Evolutionary conservation across 2,888 invertebrate genomes (phyloP), one percentile per base, ranked within the genome.

Genomic region (Phorcus lineatus): DNA sequence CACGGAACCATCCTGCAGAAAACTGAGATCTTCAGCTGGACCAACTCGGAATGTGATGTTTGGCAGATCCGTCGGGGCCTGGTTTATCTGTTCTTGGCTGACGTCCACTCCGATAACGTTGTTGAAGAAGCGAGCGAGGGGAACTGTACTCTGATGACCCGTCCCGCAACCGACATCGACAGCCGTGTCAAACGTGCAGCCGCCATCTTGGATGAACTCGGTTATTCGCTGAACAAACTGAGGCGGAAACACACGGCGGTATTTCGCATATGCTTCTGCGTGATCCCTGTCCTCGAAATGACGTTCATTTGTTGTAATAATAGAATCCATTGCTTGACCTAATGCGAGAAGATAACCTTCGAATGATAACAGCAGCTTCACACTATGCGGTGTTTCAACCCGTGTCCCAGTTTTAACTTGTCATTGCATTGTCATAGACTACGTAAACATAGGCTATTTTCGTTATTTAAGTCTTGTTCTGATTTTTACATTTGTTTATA

Each of bases 121-220:
- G 36, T 86, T 84, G 83, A 94, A 94, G 82, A 92, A 89, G 0
- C 91, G 89, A 0, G 92, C 90, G 28, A 94, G 85, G n/a, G 90
- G 87, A 52, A 84, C 82, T 0, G 94, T 94, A 78, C 92, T 92
- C 84, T 94, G 94, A 0, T 62, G 62, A 11, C 94, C 94, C 16
- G 91, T 89, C 3, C 94, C 94, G 87, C 94, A 94, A 3, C 94
- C 94, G 7, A 94, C 92, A 86, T 94, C 94, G 9, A 92, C 85
- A 3, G 93, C 94, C 3, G 4, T 62, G 62, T 62, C 28, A 28
- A 11, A 62, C 22, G 11, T 28, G 28, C 62, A 28, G 28, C 62
- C 62, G 28, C 62, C 62, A 62, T 62, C 62, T 62, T 62, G 62
- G 28, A 62, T 16, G 28, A 28, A 62, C 22, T 28, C 13, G 1